Evolutionary conservation across 2,888 invertebrate species (phyloP).

Genomic region (Drosophila engyochracea): DNA sequence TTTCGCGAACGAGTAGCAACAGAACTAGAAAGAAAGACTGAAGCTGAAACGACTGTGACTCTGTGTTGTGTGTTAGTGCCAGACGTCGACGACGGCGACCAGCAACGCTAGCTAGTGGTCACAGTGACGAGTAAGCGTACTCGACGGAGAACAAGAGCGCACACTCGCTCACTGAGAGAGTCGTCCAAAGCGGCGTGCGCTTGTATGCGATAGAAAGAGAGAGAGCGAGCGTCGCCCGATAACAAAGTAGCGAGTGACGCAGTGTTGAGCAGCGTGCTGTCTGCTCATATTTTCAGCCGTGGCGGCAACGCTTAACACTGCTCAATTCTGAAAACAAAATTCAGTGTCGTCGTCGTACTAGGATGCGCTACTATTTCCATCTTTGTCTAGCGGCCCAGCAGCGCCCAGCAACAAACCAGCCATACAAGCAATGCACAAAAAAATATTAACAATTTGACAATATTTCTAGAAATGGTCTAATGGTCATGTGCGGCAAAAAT

Average conservation of each 20-base stretch:
- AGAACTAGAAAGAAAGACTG: constrained; percentile 83
- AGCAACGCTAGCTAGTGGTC: constrained; percentile 40
- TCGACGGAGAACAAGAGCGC: constrained; percentile 39
- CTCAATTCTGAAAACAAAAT: constrained; percentile 37
- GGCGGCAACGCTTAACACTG: constrained; percentile 33
- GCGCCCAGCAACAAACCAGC: constrained; percentile 3
- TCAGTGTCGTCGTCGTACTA: constrained; percentile 26
- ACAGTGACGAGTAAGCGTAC: constrained; percentile 50
- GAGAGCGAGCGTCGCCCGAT: constrained; percentile 50
- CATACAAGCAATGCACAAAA: constrained; percentile 7
- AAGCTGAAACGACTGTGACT: constrained; percentile 73
- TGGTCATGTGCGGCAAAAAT: background rate
- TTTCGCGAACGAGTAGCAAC: constrained; percentile 84
- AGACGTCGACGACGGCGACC: constrained; percentile 47
- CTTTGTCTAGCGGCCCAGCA: constrained; percentile 43
- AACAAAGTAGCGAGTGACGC: constrained; percentile 55
- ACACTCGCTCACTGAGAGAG: constrained; percentile 55
- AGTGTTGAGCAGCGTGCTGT: constrained; percentile 47
- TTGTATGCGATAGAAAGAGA: constrained; percentile 29
- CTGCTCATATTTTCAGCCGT: constrained; percentile 41
- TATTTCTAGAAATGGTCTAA: background rate
- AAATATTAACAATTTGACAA: background rate
- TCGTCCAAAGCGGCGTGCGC: constrained; percentile 32
- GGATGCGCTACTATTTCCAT: constrained; percentile 40
- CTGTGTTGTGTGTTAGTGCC: constrained; percentile 62